A percentile compares a stretch with the other conserved stretches of the same genome.
These are phyloP conservation scores for Lutraria rhynchaena DNA, from an alignment of 1,140 invertebrate species.

Conservation along the genomic window DNA sequence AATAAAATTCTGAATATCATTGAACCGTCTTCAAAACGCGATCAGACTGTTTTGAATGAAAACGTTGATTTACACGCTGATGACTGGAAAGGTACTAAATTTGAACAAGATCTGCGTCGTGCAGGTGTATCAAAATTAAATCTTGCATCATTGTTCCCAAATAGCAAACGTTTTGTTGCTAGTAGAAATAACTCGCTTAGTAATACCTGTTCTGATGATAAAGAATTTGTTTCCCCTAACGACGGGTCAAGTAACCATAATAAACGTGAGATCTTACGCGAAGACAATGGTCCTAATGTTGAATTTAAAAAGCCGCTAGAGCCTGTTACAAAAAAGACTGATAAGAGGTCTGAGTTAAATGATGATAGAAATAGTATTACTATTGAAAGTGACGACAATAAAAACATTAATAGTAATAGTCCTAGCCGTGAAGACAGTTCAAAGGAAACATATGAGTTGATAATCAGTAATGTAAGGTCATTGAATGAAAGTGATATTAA, in stretches of 20 bases:
- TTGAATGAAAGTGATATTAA: neutral
- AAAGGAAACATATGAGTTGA: neutral
- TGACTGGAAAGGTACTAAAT: slow-evolving; percentile 55
- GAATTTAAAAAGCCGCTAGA: slow-evolving; percentile 25
- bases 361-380: neutral
- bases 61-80: slow-evolving; percentile 16
- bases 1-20: slow-evolving; percentile 21
- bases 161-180: slow-evolving; percentile 31
- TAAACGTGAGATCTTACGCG: neutral
- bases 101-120: slow-evolving; percentile 53
- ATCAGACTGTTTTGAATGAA: neutral
- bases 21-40: slow-evolving; percentile 4
- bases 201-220: too few relatives aligned
- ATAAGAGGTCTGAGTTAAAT: neutral
- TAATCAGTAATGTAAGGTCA: slow-evolving; percentile 14
- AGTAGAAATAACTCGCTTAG: neutral
- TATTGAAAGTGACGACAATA: neutral
- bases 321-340: slow-evolving; percentile 1
- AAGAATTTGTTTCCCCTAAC: too few relatives aligned
- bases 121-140: slow-evolving; percentile 52
- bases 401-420: neutral
- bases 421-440: neutral
- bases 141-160: slow-evolving; percentile 48
- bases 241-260: too few relatives aligned
- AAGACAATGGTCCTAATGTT: neutral